Conservation (phyloP, 2,797 vertebrate genomes). For the Masticophis lateralis region DNA sequence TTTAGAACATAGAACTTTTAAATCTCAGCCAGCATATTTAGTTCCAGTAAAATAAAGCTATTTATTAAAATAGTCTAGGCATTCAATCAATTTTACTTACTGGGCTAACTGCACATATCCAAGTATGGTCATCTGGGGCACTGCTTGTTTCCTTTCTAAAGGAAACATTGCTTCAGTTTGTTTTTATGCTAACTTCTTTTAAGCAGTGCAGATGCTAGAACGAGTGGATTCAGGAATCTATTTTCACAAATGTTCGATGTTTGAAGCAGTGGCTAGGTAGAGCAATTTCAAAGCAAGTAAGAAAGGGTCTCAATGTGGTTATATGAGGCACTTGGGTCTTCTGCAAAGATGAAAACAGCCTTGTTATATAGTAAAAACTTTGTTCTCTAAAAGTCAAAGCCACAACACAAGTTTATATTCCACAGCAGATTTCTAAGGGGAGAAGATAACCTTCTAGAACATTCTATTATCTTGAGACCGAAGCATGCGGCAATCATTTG, state of each 20-base stretch:
- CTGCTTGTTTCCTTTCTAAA: background rate
- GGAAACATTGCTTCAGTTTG: background rate
- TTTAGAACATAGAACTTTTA: background rate
- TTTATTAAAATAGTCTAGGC: background rate
- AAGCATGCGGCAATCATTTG: background rate
- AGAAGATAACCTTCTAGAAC: background rate
- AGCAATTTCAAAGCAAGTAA: background rate
- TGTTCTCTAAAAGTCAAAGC: conserved; percentile 14
- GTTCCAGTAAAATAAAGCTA: background rate
- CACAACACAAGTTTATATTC: conserved; percentile 1
- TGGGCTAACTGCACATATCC: background rate
- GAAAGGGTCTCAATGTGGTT: background rate
- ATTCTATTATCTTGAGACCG: background rate
- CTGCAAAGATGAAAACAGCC: background rate
- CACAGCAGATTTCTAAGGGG: background rate
- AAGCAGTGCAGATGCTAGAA: background rate
- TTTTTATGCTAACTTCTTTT: background rate
- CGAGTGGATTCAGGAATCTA: background rate
- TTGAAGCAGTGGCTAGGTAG: background rate
- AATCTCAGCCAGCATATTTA: background rate
- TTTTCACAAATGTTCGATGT: background rate
- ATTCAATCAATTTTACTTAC: conserved; percentile 11
- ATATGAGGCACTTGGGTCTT: background rate
- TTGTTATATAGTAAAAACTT: conserved; percentile 6
- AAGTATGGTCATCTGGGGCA: background rate